Evolutionary conservation across 1,140 invertebrate genomes (phyloP), one percentile per base, ranked within the genome.

Genomic region (Rhopalosiphum maidis): DNA sequence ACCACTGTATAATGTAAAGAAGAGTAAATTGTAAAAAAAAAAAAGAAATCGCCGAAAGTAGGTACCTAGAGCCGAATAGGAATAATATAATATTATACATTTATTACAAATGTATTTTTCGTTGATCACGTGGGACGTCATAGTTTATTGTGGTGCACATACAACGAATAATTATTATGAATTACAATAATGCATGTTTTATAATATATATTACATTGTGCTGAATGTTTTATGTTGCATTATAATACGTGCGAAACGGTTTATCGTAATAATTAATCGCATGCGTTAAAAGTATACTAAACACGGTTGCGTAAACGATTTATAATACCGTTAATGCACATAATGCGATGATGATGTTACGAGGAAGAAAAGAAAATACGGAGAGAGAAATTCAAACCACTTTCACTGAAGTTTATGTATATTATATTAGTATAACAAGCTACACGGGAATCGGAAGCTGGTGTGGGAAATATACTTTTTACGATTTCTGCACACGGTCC

Each of bases 311-410:
- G 51, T 41, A 89, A 89, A 89, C 88, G 51, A 41, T 89, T 89
- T 89, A 89, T 55, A 41, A 41, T 55, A 89, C 51, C 51, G 48
- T 41, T 43, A 86, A 43, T 23, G 11, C 1, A 9, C 30, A 86
- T 30, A 8, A 86, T 86, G 37, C 11, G 46, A 25, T 30, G 25
- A 46, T 46, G 41, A 30, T 86, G 3, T 46, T 25, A 86, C 85
- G 43, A 86, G 35, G 25, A 89, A 54, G 35, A 46, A 89, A 89
- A 54, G 51, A 89, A 55, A 55, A 89, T 54, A 15, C 23, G 22
- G 88, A 88, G 51, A 89, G 88, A 89, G 88, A 89, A 89, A 89
- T 89, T 89, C 25, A 89, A 89, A 89, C 88, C 51, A 55, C 88
- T 89, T 89, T 89, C 88, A 89, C 88, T 41, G 35, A 41, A 55